Evolutionary conservation across 2,888 invertebrate genomes (phyloP).

Genomic region (Boloria selene): DNA sequence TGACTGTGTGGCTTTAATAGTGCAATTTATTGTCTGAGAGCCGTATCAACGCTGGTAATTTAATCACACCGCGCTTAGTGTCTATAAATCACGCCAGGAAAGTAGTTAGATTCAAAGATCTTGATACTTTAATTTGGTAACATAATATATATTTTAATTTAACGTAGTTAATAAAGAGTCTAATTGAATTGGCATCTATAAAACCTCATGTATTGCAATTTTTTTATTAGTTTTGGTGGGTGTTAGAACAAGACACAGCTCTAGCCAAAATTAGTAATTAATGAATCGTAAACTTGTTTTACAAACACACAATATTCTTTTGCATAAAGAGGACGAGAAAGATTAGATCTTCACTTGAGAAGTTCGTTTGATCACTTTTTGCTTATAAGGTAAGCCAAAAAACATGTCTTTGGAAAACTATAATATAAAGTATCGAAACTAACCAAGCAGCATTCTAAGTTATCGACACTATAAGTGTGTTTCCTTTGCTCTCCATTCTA

Average conservation of each 20-base stretch:
- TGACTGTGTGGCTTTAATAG: constrained; percentile 41
- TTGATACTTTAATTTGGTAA: constrained; percentile 49
- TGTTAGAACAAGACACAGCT: too few relatives aligned
- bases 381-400: neutral
- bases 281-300: too few relatives aligned
- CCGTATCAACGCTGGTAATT: constrained; percentile 61
- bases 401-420: neutral
- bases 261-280: too few relatives aligned
- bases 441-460: constrained; percentile 45
- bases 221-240: neutral
- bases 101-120: constrained; percentile 38
- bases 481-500: constrained; percentile 46
- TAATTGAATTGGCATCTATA: too few relatives aligned
- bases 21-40: constrained; percentile 53
- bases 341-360: too few relatives aligned
- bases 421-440: constrained; percentile 56
- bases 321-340: too few relatives aligned
- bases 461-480: constrained; percentile 64
- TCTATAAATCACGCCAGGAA: constrained; percentile 65
- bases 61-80: constrained; percentile 59
- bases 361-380: too few relatives aligned
- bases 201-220: too few relatives aligned
- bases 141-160: neutral
- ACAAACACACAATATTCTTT: too few relatives aligned
- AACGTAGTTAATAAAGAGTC: too few relatives aligned